A percentile compares a stretch with the other conserved stretches of the same genome.
phyloP scores from a whole-genome alignment of 1,140 invertebrate species.

The Venturia canescens region DNA sequence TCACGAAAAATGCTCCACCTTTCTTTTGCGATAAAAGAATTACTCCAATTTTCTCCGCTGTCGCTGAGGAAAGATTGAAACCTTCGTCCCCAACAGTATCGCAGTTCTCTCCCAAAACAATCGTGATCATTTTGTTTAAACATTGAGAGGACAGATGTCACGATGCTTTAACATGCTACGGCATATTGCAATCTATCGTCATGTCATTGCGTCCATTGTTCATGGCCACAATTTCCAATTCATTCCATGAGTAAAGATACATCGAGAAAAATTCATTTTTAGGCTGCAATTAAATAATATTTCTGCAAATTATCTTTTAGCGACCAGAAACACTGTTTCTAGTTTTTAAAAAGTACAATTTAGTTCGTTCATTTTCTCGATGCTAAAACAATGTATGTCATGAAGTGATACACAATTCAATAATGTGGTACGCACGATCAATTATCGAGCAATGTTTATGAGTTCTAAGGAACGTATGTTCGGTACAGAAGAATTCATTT shows the following conservation, averaged over 20 bases:
- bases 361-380: not conserved
- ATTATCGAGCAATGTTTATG: conserved; percentile 20
- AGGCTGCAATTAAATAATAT: not conserved
- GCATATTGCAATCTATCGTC: not conserved
- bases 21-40: too few relatives aligned
- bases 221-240: not conserved
- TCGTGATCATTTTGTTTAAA: not conserved
- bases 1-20: too few relatives aligned
- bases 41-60: too few relatives aligned
- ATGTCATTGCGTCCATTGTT: not conserved
- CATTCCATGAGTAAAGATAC: not conserved
- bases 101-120: too few relatives aligned
- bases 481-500: conserved; percentile 26
- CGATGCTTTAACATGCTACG: conserved; percentile 66
- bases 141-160: conserved; percentile 57
- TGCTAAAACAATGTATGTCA: not conserved
- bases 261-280: conserved; percentile 11
- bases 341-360: not conserved
- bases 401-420: not conserved
- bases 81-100: not conserved
- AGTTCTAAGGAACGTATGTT: conserved; percentile 5
- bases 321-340: not conserved
- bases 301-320: not conserved
- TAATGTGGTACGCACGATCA: not conserved
- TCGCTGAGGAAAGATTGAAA: too few relatives aligned